Evolutionary conservation across 2,797 vertebrate species (phyloP), one percentile per base, ranked within the genome.

Genomic region (Lates japonicus): DNA sequence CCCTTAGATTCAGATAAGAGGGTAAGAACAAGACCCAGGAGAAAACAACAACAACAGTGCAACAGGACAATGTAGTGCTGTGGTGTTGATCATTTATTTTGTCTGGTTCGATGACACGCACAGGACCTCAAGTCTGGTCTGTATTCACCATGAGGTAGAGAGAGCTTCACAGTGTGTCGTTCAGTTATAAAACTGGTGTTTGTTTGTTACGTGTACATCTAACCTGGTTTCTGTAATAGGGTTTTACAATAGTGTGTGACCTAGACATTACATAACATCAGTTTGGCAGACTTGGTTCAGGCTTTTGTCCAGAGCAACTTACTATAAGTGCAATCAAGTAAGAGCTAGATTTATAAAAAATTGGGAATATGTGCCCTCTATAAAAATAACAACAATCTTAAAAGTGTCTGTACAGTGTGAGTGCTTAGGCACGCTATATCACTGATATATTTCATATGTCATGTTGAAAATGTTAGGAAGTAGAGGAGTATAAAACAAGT

Each of bases 1-100:
- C 81, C 81, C 77, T 80, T 78, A n/a, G n/a, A n/a, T 86, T 70
- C 80, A 44, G 37, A 41, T 60, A 31, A 63, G 61, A 70, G 55
- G n/a, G n/a, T 19, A 52, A 63, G 61, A 85, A 81, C 64, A 84
- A 66, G 61, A 67, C 4, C 35, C 70, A 60, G 68, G 9, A 11
- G 63, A n/a, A 59, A 58, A 63, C 60, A 74, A 74, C n/a, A n/a
- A n/a, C 65, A 58, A 51, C 46, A 25, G 41, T 0, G 14, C 16
- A 39, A 22, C n/a, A 39, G 16, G 20, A 78, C 73, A 37, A 54
- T 19, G 66, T 5, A 4, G 41, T 3, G 42, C 25, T 52, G 48
- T 41, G 22, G 59, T 22, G 58, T 57, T 41, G 22, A 72, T 60
- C 20, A 14, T 14, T 57, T 62, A 33, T 48, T 5, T 2, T 19